Evolutionary conservation across 2,888 invertebrate genomes (phyloP), one percentile per base, ranked within the genome.

Genomic region (Rhingia campestris): DNA sequence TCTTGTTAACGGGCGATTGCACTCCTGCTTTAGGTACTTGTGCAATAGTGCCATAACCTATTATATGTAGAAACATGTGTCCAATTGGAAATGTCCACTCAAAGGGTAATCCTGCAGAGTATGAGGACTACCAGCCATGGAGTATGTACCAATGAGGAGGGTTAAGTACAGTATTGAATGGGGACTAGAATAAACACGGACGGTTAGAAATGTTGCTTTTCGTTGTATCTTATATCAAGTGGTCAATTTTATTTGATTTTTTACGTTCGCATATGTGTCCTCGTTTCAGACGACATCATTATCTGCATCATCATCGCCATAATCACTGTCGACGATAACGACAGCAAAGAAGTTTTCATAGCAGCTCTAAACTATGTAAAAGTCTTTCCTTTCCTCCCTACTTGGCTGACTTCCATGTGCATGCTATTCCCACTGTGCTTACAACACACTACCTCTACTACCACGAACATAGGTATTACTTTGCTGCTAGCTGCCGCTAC

Each of bases 381-480:
- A 63, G 51, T 66, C 51, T 12, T 59, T 58, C 63, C 51, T 59
- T 9, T 22, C 53, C 43, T 43, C 39, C 35, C 41, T 39, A 66
- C 64, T 69, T 77, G 76, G 76, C 76, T 69, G 32, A 41, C 53
- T 63, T 77, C 76, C 76, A 77, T 64, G 49, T 12, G 51, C 58
- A 67, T 75, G 59, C 47, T 37, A 47, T 37, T 49, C 39, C n/a
- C 7, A 7, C 45, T 37, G 45, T 35, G 6, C 45, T 12, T 10
- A 35, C n/a, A n/a, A n/a, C n/a, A n/a, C 14, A 35, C 64, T 51
- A n/a, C 12, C 30, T 2, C n/a, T 35, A 12, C 43, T 33, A 53
- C 32, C 32, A 51, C 35, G 32, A 32, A 37, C 5, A 47, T 35
- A n/a, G 41, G 22, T 69, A 74, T 69, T 63, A 56, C 74, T 73